Conservation (phyloP, 2,113 vertebrate genomes). For the Pycnonotus jocosus region DNA sequence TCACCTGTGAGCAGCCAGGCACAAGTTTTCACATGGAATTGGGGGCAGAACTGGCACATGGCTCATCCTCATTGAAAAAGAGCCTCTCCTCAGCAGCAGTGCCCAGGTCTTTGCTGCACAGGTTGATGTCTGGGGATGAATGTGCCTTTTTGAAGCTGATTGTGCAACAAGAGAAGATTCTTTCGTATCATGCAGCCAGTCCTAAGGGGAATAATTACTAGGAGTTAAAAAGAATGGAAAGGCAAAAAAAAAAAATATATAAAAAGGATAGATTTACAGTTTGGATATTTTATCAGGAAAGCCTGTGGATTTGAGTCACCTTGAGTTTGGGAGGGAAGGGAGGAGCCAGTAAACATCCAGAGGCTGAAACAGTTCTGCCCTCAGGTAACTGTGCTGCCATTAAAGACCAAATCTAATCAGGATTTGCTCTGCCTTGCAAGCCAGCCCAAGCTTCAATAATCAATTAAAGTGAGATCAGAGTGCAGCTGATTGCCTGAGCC, state of each 20-base stretch:
- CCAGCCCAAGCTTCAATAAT: slow-evolving; percentile 3
- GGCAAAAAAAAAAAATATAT: rapidly evolving
- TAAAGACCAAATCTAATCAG: neutral
- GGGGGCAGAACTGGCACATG: neutral
- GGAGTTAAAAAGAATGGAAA: slow-evolving; percentile 32
- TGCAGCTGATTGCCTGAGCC: neutral
- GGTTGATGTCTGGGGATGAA: neutral
- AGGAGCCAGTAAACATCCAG: slow-evolving; percentile 4
- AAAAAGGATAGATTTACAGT: neutral
- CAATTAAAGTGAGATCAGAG: neutral
- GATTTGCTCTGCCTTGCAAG: neutral
- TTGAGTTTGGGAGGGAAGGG: slow-evolving; percentile 36
- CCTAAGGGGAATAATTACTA: slow-evolving; percentile 56
- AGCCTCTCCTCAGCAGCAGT: neutral
- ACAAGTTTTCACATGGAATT: rapidly evolving
- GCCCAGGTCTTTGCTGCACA: neutral
- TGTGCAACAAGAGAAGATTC: slow-evolving; percentile 22
- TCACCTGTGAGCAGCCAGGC: neutral
- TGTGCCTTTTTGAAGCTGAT: neutral
- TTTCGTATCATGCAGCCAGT: slow-evolving; percentile 14
- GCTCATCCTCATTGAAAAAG: neutral
- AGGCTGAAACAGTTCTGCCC: neutral
- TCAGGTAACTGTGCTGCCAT: neutral
- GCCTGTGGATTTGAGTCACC: slow-evolving; percentile 53
- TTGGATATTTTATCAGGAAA: slow-evolving; percentile 41